A percentile compares a stretch with the other conserved stretches of the same genome.
phyloP scores from a whole-genome alignment of 1,140 invertebrate genomes.

The Camponotus pennsylvanicus region DNA sequence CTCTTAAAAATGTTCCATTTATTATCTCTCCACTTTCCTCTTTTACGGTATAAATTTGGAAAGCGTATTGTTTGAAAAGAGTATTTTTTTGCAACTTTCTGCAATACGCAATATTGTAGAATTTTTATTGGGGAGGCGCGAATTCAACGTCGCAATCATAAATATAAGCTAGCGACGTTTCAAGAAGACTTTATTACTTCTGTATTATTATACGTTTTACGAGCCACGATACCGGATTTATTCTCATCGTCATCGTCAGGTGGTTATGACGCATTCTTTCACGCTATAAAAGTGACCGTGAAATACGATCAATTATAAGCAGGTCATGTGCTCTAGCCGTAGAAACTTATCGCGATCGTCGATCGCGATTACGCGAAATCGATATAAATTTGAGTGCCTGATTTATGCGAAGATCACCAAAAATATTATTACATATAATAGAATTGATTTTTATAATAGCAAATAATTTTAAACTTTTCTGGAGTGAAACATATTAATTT shows the following conservation, averaged over 20 bases:
- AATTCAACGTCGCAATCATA: slow-evolving; percentile 38
- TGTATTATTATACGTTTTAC: slow-evolving; percentile 65
- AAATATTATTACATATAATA: background rate
- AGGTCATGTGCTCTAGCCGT: slow-evolving; percentile 29
- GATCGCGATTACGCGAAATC: slow-evolving; percentile 31
- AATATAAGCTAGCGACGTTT: slow-evolving; percentile 57
- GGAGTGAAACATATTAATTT: background rate
- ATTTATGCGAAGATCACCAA: background rate
- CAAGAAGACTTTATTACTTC: slow-evolving; percentile 66
- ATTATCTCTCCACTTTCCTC: background rate
- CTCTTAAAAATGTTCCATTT: background rate
- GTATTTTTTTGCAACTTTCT: background rate
- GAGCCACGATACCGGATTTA: slow-evolving; percentile 27
- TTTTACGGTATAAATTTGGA: background rate
- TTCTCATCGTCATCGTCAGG: slow-evolving; percentile 61
- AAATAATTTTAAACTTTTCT: background rate
- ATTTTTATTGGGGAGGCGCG: background rate
- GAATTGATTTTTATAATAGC: background rate
- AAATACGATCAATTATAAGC: slow-evolving; percentile 75
- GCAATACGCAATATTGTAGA: background rate
- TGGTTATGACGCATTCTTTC: slow-evolving; percentile 53
- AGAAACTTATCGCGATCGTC: slow-evolving; percentile 59
- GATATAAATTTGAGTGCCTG: background rate
- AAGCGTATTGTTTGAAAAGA: background rate
- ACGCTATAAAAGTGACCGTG: slow-evolving; percentile 69